Evolutionary conservation across 92 coral and sea anemone species (phyloP).

Genomic region (Umimayanthus kanabou): DNA sequence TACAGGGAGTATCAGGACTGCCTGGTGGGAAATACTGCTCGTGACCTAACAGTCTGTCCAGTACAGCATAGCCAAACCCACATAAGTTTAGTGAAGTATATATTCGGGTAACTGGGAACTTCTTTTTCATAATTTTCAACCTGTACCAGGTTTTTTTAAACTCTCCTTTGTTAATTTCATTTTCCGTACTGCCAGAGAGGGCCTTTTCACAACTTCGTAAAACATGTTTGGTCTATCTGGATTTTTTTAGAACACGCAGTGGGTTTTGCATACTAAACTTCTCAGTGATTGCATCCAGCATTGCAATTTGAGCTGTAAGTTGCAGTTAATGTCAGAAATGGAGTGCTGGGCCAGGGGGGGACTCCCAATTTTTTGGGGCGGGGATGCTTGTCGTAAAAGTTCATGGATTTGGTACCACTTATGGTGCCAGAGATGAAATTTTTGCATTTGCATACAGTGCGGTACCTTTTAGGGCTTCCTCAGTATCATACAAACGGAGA

Average conservation of each 20-base stretch:
- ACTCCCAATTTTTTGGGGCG: no score
- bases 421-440: no score
- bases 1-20: constrained; percentile 7
- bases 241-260: constrained; percentile 28
- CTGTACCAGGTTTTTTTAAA: constrained; percentile 5
- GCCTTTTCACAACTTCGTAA: constrained; percentile 37
- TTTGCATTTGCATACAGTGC: no score
- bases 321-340: constrained; percentile 44
- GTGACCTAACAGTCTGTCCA: constrained; percentile 5
- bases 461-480: no score
- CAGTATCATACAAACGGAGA: no score
- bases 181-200: not conserved
- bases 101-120: constrained; percentile 17
- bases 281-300: constrained; percentile 43
- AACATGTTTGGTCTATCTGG: constrained; percentile 31
- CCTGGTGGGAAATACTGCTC: constrained; percentile 39
- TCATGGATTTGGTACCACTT: no score
- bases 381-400: no score
- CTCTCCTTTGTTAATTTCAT: constrained; percentile 25
- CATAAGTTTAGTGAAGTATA: constrained; percentile 22
- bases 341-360: constrained; percentile 39
- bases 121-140: constrained; percentile 31
- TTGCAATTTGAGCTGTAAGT: constrained; percentile 31
- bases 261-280: constrained; percentile 44
- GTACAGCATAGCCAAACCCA: constrained; percentile 29